phyloP scores from a whole-genome alignment of 2,888 invertebrate genomes.

The Hydriomena furcata region DNA sequence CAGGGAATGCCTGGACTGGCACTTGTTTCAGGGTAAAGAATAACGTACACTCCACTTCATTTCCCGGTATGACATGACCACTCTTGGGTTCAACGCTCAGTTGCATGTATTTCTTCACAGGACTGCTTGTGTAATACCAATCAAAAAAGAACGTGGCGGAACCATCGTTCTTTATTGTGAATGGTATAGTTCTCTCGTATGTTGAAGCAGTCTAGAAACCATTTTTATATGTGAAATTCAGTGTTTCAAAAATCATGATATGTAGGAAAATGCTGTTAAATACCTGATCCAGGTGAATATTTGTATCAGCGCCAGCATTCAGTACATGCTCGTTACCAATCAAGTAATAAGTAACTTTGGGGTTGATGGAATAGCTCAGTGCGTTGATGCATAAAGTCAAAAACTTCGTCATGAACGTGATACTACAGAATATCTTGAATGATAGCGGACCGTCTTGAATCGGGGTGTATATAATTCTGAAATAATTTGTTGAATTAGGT shows the following conservation, averaged over 20 bases:
- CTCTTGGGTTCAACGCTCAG: conserved; percentile 62
- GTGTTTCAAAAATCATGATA: not conserved
- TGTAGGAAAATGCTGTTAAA: not conserved
- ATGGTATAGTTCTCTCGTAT: conserved; percentile 67
- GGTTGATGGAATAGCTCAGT: conserved; percentile 77
- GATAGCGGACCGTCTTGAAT: conserved; percentile 78
- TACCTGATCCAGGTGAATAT: conserved; percentile 73
- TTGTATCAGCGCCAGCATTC: conserved; percentile 61
- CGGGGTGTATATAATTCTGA: conserved; percentile 81
- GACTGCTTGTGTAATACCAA: conserved; percentile 59
- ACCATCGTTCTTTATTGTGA: conserved; percentile 69
- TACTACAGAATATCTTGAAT: conserved; percentile 81
- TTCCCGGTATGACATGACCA: conserved; percentile 64
- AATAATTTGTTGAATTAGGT: not conserved
- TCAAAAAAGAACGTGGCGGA: conserved; percentile 73
- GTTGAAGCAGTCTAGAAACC: conserved; percentile 71
- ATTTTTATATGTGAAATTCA: not conserved
- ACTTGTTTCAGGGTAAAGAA: conserved; percentile 67
- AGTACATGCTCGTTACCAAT: conserved; percentile 67
- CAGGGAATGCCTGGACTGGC: conserved; percentile 66
- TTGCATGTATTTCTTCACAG: conserved; percentile 68
- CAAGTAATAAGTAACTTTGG: conserved; percentile 74
- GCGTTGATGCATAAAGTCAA: conserved; percentile 79
- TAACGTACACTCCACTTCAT: conserved; percentile 58
- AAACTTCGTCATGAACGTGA: conserved; percentile 78